Conservation (phyloP, 2,888 invertebrate genomes). For the Lymantria dispar region DNA sequence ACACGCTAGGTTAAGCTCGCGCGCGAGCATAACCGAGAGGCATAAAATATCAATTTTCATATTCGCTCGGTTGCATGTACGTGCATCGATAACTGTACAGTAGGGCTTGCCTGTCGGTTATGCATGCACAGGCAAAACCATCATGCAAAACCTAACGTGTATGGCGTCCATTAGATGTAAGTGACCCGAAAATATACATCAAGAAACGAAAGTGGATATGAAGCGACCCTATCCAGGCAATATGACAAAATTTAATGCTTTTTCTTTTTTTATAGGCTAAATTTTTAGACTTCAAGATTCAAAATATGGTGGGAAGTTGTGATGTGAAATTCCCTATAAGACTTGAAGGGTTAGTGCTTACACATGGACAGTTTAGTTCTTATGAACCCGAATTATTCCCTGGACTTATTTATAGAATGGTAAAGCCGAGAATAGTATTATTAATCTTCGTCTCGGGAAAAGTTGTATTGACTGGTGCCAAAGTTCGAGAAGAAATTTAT, state of each 20-base stretch:
- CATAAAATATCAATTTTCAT: too few relatives aligned
- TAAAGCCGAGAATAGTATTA: constrained; percentile 97
- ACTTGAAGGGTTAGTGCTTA: constrained; percentile 87
- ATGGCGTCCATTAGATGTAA: too few relatives aligned
- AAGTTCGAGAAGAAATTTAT: constrained; percentile 95
- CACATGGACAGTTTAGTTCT: constrained; percentile 89
- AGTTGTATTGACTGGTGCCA: constrained; percentile 98
- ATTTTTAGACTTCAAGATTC: constrained; percentile 91
- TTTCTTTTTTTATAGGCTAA: constrained; percentile 84
- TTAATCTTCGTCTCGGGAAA: constrained; percentile 99
- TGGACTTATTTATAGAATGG: constrained; percentile 98
- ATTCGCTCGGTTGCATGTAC: too few relatives aligned
- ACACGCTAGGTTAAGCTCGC: too few relatives aligned
- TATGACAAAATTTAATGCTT: not conserved
- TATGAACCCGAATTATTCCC: constrained; percentile 99
- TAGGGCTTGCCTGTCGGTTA: too few relatives aligned
- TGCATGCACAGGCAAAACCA: too few relatives aligned
- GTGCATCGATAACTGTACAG: too few relatives aligned
- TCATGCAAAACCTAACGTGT: too few relatives aligned
- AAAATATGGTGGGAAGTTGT: constrained; percentile 91
- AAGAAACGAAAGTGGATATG: too few relatives aligned
- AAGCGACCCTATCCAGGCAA: not conserved
- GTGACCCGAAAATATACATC: too few relatives aligned
- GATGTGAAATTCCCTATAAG: constrained; percentile 90
- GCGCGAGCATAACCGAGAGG: too few relatives aligned